Evolutionary conservation across 1,140 invertebrate genomes (phyloP).

Genomic region (Euglossa dilemma): DNA sequence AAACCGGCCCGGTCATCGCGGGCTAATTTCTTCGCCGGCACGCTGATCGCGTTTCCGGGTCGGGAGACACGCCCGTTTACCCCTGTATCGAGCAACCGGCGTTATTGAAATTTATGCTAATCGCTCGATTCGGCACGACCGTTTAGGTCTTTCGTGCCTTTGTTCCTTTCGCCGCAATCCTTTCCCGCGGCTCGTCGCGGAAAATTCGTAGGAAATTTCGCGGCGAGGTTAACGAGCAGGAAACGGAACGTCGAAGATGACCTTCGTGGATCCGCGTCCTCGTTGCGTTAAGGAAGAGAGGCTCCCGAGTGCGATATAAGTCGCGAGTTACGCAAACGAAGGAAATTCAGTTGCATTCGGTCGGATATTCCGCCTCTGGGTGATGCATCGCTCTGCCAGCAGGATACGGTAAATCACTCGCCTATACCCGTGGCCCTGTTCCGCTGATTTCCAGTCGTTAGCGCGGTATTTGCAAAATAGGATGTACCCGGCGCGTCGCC

Average conservation of each 20-base stretch:
- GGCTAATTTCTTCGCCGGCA: slow-evolving; percentile 18
- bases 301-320: no score
- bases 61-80: not conserved
- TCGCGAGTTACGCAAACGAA: not conserved
- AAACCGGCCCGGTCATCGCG: not conserved
- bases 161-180: no score
- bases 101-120: slow-evolving; percentile 16
- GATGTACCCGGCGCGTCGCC: slow-evolving; percentile 29
- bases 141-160: no score
- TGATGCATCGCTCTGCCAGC: slow-evolving; percentile 6
- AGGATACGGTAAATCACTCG: slow-evolving; percentile 33
- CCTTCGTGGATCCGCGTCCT: no score
- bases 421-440: slow-evolving; percentile 20
- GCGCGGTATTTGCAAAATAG: slow-evolving; percentile 42
- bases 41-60: not conserved
- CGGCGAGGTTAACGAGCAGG: no score
- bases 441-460: slow-evolving; percentile 47
- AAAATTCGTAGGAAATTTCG: no score
- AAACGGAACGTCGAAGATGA: no score
- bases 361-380: not conserved
- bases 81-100: not conserved
- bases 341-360: slow-evolving; percentile 18
- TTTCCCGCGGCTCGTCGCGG: no score
- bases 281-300: no score
- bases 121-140: not conserved